These are phyloP conservation scores for Macrophya alboannulata DNA, from an alignment of 2,888 invertebrate genomes.

Conservation along the genomic window DNA sequence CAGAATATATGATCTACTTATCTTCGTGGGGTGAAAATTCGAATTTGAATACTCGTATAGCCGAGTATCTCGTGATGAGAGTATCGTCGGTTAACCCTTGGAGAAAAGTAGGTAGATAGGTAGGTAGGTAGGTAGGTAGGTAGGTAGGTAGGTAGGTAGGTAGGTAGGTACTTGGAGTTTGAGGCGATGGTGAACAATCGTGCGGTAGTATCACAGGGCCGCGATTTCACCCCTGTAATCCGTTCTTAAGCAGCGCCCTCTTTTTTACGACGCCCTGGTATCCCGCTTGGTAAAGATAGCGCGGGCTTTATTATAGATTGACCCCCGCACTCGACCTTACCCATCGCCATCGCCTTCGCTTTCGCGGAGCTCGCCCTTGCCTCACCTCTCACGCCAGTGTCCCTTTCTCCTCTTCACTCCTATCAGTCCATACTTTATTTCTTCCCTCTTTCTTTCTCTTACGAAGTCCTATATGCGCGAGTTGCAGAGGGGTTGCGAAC, in stretches of 20 bases:
- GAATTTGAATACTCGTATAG: conserved; percentile 1
- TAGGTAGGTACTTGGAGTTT: not conserved
- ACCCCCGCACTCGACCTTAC: conserved; percentile 75
- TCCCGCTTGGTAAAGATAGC: conserved; percentile 72
- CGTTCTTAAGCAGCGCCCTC: conserved; percentile 77
- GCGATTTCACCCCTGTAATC: conserved; percentile 78
- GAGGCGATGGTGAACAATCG: conserved; percentile 44
- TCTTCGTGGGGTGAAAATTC: not conserved
- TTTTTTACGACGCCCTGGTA: conserved; percentile 75
- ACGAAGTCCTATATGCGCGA: not conserved
- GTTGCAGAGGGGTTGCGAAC: not conserved
- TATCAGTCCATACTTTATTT: conserved; percentile 37
- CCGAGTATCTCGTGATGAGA: not conserved
- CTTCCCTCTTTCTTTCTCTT: conserved; percentile 57
- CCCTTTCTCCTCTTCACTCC: conserved; percentile 61
- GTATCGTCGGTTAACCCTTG: not conserved
- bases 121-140: not conserved
- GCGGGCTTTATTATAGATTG: conserved; percentile 79
- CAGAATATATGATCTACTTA: not conserved
- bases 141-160: too few relatives aligned
- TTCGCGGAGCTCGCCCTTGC: conserved; percentile 59
- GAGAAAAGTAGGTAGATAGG: not conserved
- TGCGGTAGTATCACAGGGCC: conserved; percentile 34
- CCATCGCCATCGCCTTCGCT: conserved; percentile 58
- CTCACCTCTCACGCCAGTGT: conserved; percentile 56